Conservation (phyloP, 2,888 invertebrate species). For the Sialis lutaria region DNA sequence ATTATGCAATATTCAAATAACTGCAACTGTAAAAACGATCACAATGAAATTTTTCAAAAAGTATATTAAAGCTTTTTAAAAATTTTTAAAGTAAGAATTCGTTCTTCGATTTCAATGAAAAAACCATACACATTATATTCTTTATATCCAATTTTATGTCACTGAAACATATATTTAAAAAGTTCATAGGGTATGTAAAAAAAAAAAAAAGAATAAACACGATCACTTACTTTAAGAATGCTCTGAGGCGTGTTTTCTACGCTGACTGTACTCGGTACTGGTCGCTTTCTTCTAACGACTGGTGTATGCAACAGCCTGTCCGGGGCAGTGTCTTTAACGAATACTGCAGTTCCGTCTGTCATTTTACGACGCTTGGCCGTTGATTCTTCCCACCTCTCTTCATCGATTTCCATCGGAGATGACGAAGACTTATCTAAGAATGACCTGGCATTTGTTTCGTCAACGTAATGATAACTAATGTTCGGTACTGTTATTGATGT, state of each 20-base stretch:
- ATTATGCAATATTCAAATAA: too few species aligned
- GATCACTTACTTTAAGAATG: constrained; percentile 37
- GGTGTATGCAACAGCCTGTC: constrained; percentile 33
- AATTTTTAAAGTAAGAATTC: too few species aligned
- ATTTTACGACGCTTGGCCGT: constrained; percentile 14
- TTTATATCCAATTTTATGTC: background rate
- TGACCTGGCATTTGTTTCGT: background rate
- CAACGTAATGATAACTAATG: background rate
- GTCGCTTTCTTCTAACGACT: constrained; percentile 26
- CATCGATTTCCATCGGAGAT: background rate
- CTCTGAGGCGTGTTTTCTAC: constrained; percentile 37
- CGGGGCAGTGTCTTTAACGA: constrained; percentile 22
- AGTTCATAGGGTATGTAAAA: background rate
- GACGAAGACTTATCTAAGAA: too few species aligned
- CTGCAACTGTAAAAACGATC: too few species aligned
- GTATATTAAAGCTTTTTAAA: too few species aligned
- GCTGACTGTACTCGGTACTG: constrained; percentile 8
- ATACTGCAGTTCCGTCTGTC: constrained; percentile 18
- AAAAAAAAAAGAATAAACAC: background rate
- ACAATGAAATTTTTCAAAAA: too few species aligned
- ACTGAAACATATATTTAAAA: background rate
- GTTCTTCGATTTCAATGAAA: too few species aligned
- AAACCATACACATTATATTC: too few species aligned
- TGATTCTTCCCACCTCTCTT: constrained; percentile 9
- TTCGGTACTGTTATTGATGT: background rate